These are phyloP conservation scores for Andricus curvator DNA, from an alignment of 2,888 invertebrate genomes.

Conservation along the genomic window DNA sequence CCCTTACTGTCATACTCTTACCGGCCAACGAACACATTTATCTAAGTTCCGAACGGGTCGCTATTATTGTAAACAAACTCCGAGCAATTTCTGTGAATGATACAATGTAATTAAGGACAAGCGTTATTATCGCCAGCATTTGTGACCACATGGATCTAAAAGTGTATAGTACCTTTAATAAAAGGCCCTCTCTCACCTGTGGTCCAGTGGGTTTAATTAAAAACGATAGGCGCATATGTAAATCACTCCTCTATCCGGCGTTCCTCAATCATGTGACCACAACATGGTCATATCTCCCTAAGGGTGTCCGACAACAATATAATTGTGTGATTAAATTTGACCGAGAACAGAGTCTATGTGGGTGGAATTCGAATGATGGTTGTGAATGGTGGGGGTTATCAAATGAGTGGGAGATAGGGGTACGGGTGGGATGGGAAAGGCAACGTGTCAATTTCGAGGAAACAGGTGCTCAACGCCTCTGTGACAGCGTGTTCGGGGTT, in stretches of 20 bases:
- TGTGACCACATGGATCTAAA: too few species aligned
- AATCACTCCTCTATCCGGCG: slow-evolving; percentile 6
- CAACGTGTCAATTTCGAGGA: slow-evolving; percentile 75
- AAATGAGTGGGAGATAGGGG: slow-evolving; percentile 56
- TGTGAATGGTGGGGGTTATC: slow-evolving; percentile 47
- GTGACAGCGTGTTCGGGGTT: slow-evolving; percentile 73
- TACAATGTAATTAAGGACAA: too few species aligned
- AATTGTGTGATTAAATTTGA: slow-evolving; percentile 53
- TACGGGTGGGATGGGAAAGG: slow-evolving; percentile 49
- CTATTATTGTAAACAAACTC: too few species aligned
- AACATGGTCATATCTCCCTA: neutral
- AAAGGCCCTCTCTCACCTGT: neutral
- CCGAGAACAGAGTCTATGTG: slow-evolving; percentile 44
- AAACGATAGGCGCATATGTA: neutral
- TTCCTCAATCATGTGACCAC: neutral
- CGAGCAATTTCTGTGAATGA: too few species aligned
- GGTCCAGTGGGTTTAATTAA: neutral
- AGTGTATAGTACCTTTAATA: neutral
- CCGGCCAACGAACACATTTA: too few species aligned
- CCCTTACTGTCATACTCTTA: too few species aligned
- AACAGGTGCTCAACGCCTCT: slow-evolving; percentile 75
- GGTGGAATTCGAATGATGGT: slow-evolving; percentile 31
- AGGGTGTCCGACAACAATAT: slow-evolving; percentile 43
- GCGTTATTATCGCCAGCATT: too few species aligned
- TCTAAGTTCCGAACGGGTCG: too few species aligned